A percentile compares a stretch with the other conserved stretches of the same genome.
Evolutionary conservation across 2,797 vertebrate species (phyloP).

Genomic region (Syndactyla subalaris): DNA sequence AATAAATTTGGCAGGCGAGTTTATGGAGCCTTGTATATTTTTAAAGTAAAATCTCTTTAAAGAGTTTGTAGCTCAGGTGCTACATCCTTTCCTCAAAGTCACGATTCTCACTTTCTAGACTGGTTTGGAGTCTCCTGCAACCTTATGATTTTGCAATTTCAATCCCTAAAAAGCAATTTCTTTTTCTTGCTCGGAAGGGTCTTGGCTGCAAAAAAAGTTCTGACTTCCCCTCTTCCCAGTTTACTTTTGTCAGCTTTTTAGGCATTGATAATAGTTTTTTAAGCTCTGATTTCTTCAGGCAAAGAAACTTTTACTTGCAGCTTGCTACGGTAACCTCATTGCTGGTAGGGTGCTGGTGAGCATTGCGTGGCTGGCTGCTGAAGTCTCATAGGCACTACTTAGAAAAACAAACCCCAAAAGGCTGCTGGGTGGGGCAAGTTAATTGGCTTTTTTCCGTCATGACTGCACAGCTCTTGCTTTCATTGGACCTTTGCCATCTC

Average conservation of each 20-base stretch:
- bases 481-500: neutral
- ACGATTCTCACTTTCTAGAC: neutral
- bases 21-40: neutral
- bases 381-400: neutral
- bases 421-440: neutral
- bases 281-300: neutral
- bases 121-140: neutral
- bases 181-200: neutral
- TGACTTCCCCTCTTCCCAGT: neutral
- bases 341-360: neutral
- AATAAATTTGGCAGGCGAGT: neutral
- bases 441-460: neutral
- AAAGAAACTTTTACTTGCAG: neutral
- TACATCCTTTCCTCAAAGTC: neutral
- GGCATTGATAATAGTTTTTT: neutral
- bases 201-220: neutral
- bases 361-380: neutral
- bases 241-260: neutral
- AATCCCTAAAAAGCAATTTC: neutral
- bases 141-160: neutral
- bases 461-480: neutral
- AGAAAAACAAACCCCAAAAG: neutral
- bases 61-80: neutral
- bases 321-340: neutral
- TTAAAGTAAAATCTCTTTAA: neutral